Evolutionary conservation across 2,888 invertebrate species (phyloP), one percentile per base, ranked within the genome.

Genomic region (Toxonevra muliebris): DNA sequence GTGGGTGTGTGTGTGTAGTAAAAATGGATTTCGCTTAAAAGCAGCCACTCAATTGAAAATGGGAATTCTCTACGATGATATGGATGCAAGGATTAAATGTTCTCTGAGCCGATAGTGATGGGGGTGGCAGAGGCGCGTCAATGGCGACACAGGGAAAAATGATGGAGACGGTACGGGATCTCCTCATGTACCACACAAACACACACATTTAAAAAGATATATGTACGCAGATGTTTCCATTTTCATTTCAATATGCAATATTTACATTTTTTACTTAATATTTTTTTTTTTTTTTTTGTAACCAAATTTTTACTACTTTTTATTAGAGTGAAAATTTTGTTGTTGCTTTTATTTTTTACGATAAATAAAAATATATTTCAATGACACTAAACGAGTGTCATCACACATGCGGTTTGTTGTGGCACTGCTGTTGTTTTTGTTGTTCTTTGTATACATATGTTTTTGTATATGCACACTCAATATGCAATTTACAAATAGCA

Each of bases 31-130:
- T 15, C 48, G 48, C 48, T 48, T 30, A 58, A 57, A 52, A 61
- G 63, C 58, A 66, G 50, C 42, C 65, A 65, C 61, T 68, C 71
- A 73, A 69, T 73, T 70, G 70, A 70, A 74, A 73, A 69, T 72
- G 68, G 72, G 72, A 68, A 71, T 71, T 71, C 72, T 68, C 65
- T 66, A 71, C 60, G 19, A 48, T 53, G 60, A 66, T 64, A 62
- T 61, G 65, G 20, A 60, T 65, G 58, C 63, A 69, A 66, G 70
- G 60, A 67, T 67, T 69, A 68, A 69, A 71, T 65, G 69, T 58
- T 54, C 63, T 63, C 67, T 65, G 58, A 61, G 63, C 55, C 64
- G 45, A 53, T 69, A 63, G 59, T 64, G 63, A 52, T 57, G 43
- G 13, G 48, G n/a, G 45, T 8, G 48, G 48, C 48, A 10, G 48